phyloP scores from a whole-genome alignment of 2,888 invertebrate species.

The Cephus nigrinus region DNA sequence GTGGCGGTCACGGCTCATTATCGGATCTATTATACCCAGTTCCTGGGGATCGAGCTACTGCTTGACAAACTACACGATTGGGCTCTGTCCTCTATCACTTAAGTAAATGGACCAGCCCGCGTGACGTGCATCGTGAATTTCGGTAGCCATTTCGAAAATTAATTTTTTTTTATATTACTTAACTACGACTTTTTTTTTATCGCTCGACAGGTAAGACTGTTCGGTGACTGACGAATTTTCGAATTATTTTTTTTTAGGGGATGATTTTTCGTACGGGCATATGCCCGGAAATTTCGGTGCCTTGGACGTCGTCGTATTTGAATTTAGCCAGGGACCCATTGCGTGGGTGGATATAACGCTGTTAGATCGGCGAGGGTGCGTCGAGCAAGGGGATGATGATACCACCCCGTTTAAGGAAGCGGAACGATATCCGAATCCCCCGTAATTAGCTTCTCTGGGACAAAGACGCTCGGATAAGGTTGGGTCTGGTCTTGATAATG shows the following conservation, averaged over 20 bases:
- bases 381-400: not conserved
- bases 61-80: conserved; percentile 41
- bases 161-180: not conserved
- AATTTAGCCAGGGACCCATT: not conserved
- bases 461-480: conserved; percentile 16
- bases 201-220: not conserved
- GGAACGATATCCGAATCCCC: conserved; percentile 26
- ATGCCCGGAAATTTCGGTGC: not conserved
- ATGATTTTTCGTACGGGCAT: not conserved
- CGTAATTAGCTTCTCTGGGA: conserved; percentile 34
- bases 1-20: conserved; percentile 48
- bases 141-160: not conserved
- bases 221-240: rapidly evolving
- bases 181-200: not conserved
- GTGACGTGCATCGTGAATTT: not conserved
- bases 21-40: conserved; percentile 51
- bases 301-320: not conserved
- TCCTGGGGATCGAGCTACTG: conserved; percentile 37
- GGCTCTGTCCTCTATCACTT: conserved; percentile 29
- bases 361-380: not conserved
- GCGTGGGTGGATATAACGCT: not conserved
- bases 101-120: conserved; percentile 8
- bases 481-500: conserved; percentile 34
- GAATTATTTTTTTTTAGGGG: not conserved
- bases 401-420: conserved; percentile 13